Evolutionary conservation across 2,888 invertebrate genomes (phyloP).

Genomic region (Mamestra brassicae): DNA sequence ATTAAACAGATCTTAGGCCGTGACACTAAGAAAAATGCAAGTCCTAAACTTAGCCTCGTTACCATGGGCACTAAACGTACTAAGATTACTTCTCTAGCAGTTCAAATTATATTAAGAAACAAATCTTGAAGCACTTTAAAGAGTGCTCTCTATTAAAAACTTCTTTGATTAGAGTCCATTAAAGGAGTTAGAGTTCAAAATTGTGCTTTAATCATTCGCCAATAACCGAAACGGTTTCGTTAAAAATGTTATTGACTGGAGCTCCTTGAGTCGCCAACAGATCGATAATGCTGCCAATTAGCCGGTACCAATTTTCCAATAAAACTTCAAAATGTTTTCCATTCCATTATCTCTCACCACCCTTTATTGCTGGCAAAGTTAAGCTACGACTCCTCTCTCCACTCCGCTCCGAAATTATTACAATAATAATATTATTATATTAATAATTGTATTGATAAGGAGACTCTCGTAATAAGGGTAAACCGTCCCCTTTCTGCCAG

Average conservation of each 20-base stretch:
- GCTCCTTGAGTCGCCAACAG: constrained; percentile 80
- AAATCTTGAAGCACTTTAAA: constrained; percentile 68
- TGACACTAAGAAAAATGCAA: constrained; percentile 14
- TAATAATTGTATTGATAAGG: constrained; percentile 91
- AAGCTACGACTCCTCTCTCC: constrained; percentile 88
- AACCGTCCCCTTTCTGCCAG: constrained; percentile 91
- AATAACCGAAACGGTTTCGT: constrained; percentile 73
- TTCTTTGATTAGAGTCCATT: constrained; percentile 69
- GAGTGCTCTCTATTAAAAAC: constrained; percentile 69
- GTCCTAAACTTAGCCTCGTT: constrained; percentile 18
- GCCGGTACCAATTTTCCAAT: constrained; percentile 90
- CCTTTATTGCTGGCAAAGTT: constrained; percentile 90
- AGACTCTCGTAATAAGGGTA: constrained; percentile 91
- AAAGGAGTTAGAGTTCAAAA: constrained; percentile 71
- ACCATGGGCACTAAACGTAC: constrained; percentile 17
- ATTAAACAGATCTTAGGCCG: neutral
- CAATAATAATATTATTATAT: constrained; percentile 91
- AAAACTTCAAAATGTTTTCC: constrained; percentile 91
- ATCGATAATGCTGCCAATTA: constrained; percentile 90
- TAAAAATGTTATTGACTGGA: constrained; percentile 77
- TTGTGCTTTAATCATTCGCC: constrained; percentile 66
- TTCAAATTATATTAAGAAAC: constrained; percentile 68
- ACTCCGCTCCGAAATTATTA: constrained; percentile 89
- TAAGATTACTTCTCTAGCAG: constrained; percentile 51
- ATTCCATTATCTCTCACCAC: constrained; percentile 91